A percentile compares a stretch with the other conserved stretches of the same genome.
phyloP scores from a whole-genome alignment of 2,113 vertebrate species.

The Ptilorrhoa leucosticta region DNA sequence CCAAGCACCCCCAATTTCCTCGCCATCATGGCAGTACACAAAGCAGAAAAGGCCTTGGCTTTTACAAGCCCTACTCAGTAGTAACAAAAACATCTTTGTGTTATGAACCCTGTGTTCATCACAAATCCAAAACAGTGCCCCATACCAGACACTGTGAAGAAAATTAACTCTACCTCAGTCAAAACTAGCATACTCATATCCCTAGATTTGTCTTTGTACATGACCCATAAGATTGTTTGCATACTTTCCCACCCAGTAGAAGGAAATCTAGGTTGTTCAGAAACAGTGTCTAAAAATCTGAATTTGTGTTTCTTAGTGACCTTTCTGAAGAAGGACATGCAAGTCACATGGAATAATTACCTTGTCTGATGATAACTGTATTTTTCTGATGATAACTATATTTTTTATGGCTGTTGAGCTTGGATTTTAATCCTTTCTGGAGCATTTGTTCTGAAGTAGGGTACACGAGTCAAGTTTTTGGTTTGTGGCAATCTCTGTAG shows the following conservation, averaged over 20 bases:
- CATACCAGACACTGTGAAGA: not conserved
- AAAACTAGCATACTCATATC: not conserved
- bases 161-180: not conserved
- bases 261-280: not conserved
- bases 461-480: not conserved
- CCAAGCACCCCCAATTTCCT: not conserved
- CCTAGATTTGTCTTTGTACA: not conserved
- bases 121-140: not conserved
- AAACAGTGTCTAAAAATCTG: not conserved
- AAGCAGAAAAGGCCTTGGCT: not conserved
- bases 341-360: not conserved
- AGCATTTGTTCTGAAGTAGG: not conserved
- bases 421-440: not conserved
- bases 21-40: accelerated
- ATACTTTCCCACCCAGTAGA: not conserved
- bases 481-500: not conserved
- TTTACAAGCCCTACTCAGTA: not conserved
- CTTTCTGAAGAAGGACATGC: not conserved
- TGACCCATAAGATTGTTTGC: not conserved
- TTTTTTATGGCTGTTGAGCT: not conserved
- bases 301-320: not conserved
- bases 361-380: not conserved
- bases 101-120: not conserved
- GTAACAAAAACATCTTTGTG: not conserved
- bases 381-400: not conserved